Evolutionary conservation across 2,113 vertebrate species (phyloP), one percentile per base, ranked within the genome.

Genomic region (Cyanoramphus novaezelandiae): DNA sequence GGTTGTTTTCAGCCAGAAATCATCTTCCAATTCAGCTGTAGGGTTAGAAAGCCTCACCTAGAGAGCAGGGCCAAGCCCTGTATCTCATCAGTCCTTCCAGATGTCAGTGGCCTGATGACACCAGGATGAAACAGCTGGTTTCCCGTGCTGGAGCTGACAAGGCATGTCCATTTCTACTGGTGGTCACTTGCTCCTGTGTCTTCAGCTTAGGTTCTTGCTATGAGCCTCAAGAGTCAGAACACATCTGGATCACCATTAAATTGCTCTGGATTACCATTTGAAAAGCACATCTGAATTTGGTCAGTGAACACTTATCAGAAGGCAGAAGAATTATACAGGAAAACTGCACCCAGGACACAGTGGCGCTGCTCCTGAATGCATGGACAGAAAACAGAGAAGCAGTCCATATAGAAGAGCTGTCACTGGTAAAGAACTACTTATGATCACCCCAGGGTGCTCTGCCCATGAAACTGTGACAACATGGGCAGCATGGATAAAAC

Each of bases 351-450:
- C 76, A 83, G 50, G 29, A 35, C 13, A 16, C 0, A 0, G 46
- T 13, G 44, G 8, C 11, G 37, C 18, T 25, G 31, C 8, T 25
- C 24, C 20, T 41, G 27, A 19, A 25, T 1, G 9, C 37, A 44
- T 1, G 18, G 68, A 47, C 39, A 68, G 27, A 75, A 68, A 50
- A 46, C 10, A 44, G 33, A 33, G 52, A 60, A 90, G 29, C 15
- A 8, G 5, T 49, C 57, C 46, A 33, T 3, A 33, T 0, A 0
- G 28, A 62, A 88, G 46, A 76, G 19, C 0, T 50, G 59, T 43
- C 25, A 74, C 41, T 57, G 1, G 0, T 37, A 52, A 88, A 6
- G 1, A 49, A 33, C 44, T n/a, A 68, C 24, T 49, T 53, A n/a
- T 5, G 14, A 50, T 25, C n/a, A 78, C 25, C 8, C 68, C n/a